phyloP scores from a whole-genome alignment of 2,888 invertebrate genomes.

The Drosophila seclusa region DNA sequence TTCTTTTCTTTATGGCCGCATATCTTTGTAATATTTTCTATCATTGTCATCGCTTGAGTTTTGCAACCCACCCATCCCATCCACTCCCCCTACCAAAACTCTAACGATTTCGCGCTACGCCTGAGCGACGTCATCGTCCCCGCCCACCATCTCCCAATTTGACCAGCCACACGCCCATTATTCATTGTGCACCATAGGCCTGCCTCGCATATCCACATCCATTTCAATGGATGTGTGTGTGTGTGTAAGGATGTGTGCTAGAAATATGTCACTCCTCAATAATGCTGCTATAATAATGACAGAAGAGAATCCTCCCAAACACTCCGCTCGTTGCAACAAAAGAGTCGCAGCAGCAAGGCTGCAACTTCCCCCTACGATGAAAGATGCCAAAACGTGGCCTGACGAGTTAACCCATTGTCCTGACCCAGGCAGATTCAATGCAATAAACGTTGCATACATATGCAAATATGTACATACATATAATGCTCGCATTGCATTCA shows the following conservation, averaged over 20 bases:
- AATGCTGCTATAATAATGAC: slow-evolving; percentile 59
- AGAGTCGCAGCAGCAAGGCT: slow-evolving; percentile 12
- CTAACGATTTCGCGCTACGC: neutral
- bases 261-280: slow-evolving; percentile 54
- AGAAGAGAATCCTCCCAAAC: slow-evolving; percentile 23
- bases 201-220: slow-evolving; percentile 18
- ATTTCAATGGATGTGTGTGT: slow-evolving; percentile 7
- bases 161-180: slow-evolving; percentile 60
- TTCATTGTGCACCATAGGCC: slow-evolving; percentile 48
- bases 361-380: slow-evolving; percentile 14
- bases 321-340: slow-evolving; percentile 21
- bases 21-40: slow-evolving; percentile 82
- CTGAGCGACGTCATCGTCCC: slow-evolving; percentile 39
- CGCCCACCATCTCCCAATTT: slow-evolving; percentile 42
- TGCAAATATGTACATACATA: neutral
- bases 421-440: neutral
- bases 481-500: slow-evolving; percentile 41
- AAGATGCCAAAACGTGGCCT: slow-evolving; percentile 7
- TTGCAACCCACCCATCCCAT: slow-evolving; percentile 8
- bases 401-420: neutral
- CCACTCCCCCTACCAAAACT: neutral
- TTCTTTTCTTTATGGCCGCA: slow-evolving; percentile 76
- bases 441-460: slow-evolving; percentile 2
- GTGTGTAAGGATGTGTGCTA: neutral
- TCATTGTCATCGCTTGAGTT: slow-evolving; percentile 77